Evolutionary conservation across 2,888 invertebrate genomes (phyloP), one percentile per base, ranked within the genome.

Genomic region (Philereme transversata): DNA sequence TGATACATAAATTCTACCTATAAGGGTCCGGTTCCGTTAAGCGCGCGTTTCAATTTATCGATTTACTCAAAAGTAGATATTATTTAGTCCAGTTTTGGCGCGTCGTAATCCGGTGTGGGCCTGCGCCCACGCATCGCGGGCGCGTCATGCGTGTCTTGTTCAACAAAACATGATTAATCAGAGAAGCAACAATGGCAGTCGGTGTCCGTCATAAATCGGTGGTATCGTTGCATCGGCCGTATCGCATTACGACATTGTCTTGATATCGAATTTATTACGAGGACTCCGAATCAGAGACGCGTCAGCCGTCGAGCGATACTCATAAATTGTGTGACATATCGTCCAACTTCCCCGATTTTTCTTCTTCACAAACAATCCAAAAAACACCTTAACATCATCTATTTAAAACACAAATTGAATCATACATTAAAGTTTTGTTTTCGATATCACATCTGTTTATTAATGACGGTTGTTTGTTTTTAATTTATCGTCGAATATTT

Each of bases 261-360:
- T 88, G 84, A 88, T 88, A 88, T 85, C 79, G 81, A 85, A 88
- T 88, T 87, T 87, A 87, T 87, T 86, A 82, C 82, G 71, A 78
- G 78, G 77, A 79, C 77, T 83, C 82, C 78, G 83, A 85, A 86
- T 86, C 83, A 84, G 81, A 70, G 80, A 81, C 83, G 81, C 83
- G 87, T 88, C 88, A 87, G 77, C 74, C 76, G 76, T 79, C 81
- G 81, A 72, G 77, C 77, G 79, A 70, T 76, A 77, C 85, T 88
- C 88, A 87, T 90, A 89, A 89, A 89, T 88, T 88, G 76, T 78
- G 83, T 87, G 88, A 89, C 88, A 88, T 88, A 88, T 87, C 86
- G 87, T 77, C 73, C 79, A 78, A 79, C 77, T 85, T 84, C 84
- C 76, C 75, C 86, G 83, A 86, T 85, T 86, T 84, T 85, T 82